Base-by-base conservation (phyloP, 2,113 vertebrate species). In the Herpetotheres cachinnans region DNA sequence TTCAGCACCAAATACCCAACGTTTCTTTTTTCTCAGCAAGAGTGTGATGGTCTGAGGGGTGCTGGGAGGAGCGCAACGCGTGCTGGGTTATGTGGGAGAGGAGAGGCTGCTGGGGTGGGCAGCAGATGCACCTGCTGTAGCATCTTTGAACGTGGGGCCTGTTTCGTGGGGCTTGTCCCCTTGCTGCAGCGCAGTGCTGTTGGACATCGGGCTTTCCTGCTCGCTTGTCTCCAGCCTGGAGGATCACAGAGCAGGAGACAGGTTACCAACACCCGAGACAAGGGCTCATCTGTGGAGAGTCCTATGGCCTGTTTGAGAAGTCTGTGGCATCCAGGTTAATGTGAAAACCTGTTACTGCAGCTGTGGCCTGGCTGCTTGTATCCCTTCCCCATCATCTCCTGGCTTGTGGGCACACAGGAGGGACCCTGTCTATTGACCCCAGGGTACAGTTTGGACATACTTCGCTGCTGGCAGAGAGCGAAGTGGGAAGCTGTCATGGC, bases 31-130 rank as follows among this genome's bases (percentile, higher is more conserved):
- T 63, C 55, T 80, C n/a, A 26, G 6, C 6, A 17, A 12, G 34
- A 15, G 10, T 4, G 30, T 3, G 16, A 16, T 17, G 24, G 17
- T 38, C 17, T 13, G 74, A 76, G 61, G 47, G 52, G 38, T 12
- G 65, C 38, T 55, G 74, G 56, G 22, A 80, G 29, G 20, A 73
- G 29, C 13, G 12, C 19, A 26, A 8, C 0, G 0, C 6, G 1
- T 18, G 1, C n/a, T 46, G 55, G 54, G 12, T 47, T 29, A 11
- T 3, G 15, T 56, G 50, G 52, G 26, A 52, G 16, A 38, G 29
- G 44, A 70, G 50, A 22, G 26, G 4, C 32, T 65, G 21, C 9
- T 40, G 20, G 17, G 29, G 16, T 59, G 56, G 69, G 65, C 46
- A 66, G 50, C 24, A 66, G 46, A 8, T 40, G 30, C 17, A 49